Evolutionary conservation across 2,888 invertebrate species (phyloP).

Genomic region (Cetonia aurata): DNA sequence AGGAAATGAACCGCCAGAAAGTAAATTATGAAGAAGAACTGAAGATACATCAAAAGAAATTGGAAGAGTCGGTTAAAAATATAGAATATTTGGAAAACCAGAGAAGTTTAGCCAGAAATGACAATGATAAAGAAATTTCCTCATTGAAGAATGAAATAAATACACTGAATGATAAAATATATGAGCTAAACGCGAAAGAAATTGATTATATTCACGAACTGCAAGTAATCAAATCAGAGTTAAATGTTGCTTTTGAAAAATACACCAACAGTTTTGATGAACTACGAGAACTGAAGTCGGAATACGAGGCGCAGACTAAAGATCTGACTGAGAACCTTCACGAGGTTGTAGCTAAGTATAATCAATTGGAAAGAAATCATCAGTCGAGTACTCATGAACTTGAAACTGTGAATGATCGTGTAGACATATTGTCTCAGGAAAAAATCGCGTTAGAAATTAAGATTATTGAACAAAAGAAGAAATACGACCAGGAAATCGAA

Average conservation of each 20-base stretch:
- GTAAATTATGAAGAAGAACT: slow-evolving; percentile 42
- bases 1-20: slow-evolving; percentile 41
- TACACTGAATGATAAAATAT: slow-evolving; percentile 43
- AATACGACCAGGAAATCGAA: slow-evolving; percentile 47
- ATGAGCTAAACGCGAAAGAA: slow-evolving; percentile 46
- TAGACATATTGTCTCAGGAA: slow-evolving; percentile 40
- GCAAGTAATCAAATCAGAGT: slow-evolving; percentile 47
- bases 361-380: slow-evolving; percentile 46
- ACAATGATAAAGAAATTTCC: slow-evolving; percentile 44
- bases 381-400: slow-evolving; percentile 32
- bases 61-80: slow-evolving; percentile 47
- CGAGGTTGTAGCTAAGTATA: slow-evolving; percentile 50
- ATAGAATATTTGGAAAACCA: slow-evolving; percentile 47
- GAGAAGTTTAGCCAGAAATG: slow-evolving; percentile 26
- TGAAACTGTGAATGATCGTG: slow-evolving; percentile 19
- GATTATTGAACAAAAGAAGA: slow-evolving; percentile 44
- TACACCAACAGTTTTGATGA: slow-evolving; percentile 50
- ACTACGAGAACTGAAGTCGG: slow-evolving; percentile 49
- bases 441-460: slow-evolving; percentile 46
- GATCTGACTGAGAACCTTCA: slow-evolving; percentile 52
- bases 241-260: slow-evolving; percentile 47
- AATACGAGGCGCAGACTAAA: slow-evolving; percentile 49
- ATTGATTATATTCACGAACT: slow-evolving; percentile 47
- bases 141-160: slow-evolving; percentile 47
- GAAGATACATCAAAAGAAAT: slow-evolving; percentile 27